Base-by-base conservation (phyloP, 2,888 invertebrate genomes). In the Cheilosia vernalis region DNA sequence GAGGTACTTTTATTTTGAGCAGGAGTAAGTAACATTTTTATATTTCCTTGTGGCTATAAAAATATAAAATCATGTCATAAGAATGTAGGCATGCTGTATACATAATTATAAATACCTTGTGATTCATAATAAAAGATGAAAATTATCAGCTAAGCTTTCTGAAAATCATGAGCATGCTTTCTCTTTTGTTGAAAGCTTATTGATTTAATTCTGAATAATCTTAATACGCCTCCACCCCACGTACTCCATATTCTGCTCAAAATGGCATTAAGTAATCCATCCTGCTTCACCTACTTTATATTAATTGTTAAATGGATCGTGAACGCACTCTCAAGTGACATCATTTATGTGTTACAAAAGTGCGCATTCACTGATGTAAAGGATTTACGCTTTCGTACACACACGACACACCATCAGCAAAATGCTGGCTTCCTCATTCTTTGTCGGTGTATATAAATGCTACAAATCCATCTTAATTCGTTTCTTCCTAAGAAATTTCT, bases 261-360 rank as follows among this genome's bases (percentile, higher is more conserved):
- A 77, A 66, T 53, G 33, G 27, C 61, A 61, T 77, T 77, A 61
- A 67, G 60, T 69, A 77, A 77, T 77, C 77, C 60, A 67, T 61
- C 58, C 67, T 44, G 67, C 53, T 67, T 77, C 67, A 77, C 53
- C 77, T 61, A 77, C 67, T 77, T 77, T 77, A 60, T 60, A 53
- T 77, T 77, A 77, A 77, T 77, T 77, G 77, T 67, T 77, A 69
- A 77, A 77, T 77, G 77, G 77, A 77, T 77, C 77, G 77, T 77
- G 61, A 77, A 77, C 67, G 77, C 67, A 67, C 67, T 61, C 77
- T 53, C 77, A 69, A 67, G 67, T 77, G 77, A 77, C 67, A 77
- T 77, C 77, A 77, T 77, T 77, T 69, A 69, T 77, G 67, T 61
- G 77, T 47, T 61, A 77, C 60, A 69, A 67, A 77, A 77, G 53